Evolutionary conservation across 2,113 vertebrate genomes (phyloP).

Genomic region (Gymnogyps californianus): DNA sequence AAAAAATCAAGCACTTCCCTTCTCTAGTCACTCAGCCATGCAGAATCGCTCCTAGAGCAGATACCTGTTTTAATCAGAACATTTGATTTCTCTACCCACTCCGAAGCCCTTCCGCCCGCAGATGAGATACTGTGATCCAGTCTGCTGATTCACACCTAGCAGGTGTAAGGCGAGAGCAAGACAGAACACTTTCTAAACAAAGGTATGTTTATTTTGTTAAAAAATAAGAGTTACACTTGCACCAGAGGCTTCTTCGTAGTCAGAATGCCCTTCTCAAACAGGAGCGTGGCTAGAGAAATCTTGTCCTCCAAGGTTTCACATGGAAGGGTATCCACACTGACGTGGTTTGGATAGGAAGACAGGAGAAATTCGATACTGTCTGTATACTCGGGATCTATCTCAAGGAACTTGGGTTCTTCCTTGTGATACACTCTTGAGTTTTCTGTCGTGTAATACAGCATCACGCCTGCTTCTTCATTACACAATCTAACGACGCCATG

Average conservation of each 20-base stretch:
- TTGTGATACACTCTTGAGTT: conserved; percentile 95
- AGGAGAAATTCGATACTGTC: conserved; percentile 90
- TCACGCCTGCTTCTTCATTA: conserved; percentile 82
- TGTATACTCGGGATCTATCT: conserved; percentile 84
- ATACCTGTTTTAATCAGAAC: not conserved
- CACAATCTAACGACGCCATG: conserved; percentile 85
- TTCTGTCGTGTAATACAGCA: conserved; percentile 86
- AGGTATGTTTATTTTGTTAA: conserved; percentile 10
- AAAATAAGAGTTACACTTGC: not conserved
- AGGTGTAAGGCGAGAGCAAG: not conserved
- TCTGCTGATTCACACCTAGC: not conserved
- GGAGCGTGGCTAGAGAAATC: conserved; percentile 71
- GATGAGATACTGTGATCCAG: not conserved
- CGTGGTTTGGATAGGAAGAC: conserved; percentile 86
- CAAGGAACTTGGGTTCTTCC: conserved; percentile 87
- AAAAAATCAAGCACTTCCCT: not conserved
- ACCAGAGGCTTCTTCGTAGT: conserved; percentile 72
- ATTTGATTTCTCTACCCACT: not conserved
- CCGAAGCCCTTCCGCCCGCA: not conserved
- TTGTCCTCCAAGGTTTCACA: conserved; percentile 82
- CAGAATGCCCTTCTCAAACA: conserved; percentile 81
- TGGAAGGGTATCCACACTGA: conserved; percentile 82
- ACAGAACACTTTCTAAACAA: not conserved
- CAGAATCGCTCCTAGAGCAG: not conserved
- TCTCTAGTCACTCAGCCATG: not conserved